These are phyloP conservation scores for Chrysomela aeneicollis DNA, from an alignment of 2,888 invertebrate genomes.

Conservation along the genomic window DNA sequence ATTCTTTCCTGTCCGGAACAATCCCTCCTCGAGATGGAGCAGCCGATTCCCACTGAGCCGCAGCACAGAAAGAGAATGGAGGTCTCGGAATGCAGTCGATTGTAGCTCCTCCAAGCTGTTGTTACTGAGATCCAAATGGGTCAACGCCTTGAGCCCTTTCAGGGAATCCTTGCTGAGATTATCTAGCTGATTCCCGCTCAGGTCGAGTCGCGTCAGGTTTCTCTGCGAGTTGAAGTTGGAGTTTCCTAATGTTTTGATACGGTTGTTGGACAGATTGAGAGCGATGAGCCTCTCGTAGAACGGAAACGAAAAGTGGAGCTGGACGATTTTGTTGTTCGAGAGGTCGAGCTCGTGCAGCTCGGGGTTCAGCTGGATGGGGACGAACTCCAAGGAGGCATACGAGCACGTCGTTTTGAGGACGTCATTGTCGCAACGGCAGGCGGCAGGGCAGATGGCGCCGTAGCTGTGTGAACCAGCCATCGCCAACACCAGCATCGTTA, in stretches of 20 bases:
- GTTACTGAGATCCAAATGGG: slow-evolving; percentile 75
- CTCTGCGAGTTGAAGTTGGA: slow-evolving; percentile 83
- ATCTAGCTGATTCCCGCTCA: slow-evolving; percentile 79
- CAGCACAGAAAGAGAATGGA: slow-evolving; percentile 76
- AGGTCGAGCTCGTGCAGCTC: slow-evolving; percentile 84
- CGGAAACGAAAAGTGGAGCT: slow-evolving; percentile 78
- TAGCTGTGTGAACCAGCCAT: slow-evolving; percentile 53
- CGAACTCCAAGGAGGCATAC: slow-evolving; percentile 80
- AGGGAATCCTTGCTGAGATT: slow-evolving; percentile 78
- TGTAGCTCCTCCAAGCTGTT: slow-evolving; percentile 81
- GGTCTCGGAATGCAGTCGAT: slow-evolving; percentile 78
- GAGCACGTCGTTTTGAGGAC: slow-evolving; percentile 80
- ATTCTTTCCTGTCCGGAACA: slow-evolving; percentile 75
- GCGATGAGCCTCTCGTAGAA: slow-evolving; percentile 82
- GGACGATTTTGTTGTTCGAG: slow-evolving; percentile 82
- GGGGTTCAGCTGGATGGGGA: slow-evolving; percentile 90
- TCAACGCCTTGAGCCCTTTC: slow-evolving; percentile 73
- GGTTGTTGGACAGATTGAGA: slow-evolving; percentile 84
- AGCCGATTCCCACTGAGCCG: slow-evolving; percentile 80
- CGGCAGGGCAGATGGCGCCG: slow-evolving; percentile 72
- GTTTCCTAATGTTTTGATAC: slow-evolving; percentile 80
- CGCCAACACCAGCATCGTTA: slow-evolving; percentile 61
- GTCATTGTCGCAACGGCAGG: slow-evolving; percentile 84
- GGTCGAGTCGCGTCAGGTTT: slow-evolving; percentile 76
- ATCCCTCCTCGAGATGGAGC: slow-evolving; percentile 74